Evolutionary conservation across 2,797 vertebrate species (phyloP), one percentile per base, ranked within the genome.

Genomic region (Chelon auratus): DNA sequence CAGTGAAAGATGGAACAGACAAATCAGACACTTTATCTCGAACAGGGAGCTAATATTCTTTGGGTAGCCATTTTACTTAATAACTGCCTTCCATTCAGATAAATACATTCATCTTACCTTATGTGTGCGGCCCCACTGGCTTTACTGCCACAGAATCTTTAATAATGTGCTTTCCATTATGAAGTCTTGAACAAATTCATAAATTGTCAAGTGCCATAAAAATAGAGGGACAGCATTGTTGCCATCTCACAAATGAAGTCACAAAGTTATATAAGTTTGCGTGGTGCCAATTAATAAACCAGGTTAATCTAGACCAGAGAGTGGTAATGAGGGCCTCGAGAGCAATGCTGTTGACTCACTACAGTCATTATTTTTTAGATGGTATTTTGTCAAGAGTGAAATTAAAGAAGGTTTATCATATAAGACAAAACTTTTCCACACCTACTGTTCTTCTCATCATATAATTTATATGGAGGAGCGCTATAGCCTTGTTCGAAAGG

Each of bases 281-380:
- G 77, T 39, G 26, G 57, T 52, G 58, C 64, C 53, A 66, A 70
- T 85, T 65, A 82, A 79, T 70, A 75, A 77, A 65, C 40, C 37
- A 33, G 24, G 64, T 81, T 78, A 72, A 78, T 84, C 37, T 71
- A 68, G 45, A 55, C 6, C 30, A 67, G 57, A 59, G 9, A 62
- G 62, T 63, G 30, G 30, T 79, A 59, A 70, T 68, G 61, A 69
- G 18, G 22, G 30, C 30, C 52, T 60, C 57, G 59, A 68, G 45
- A 75, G n/a, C 18, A 42, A 39, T 51, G 52, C 60, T 62, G 54
- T 26, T 68, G 62, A 63, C 56, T 59, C 20, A 72, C 51, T 48
- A 2, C 36, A 39, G 33, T 45, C 30, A 65, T 78, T 13, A 13
- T 48, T 67, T 26, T 73, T 48, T 64, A 39, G 52, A 75, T 68